Percentiles rank a stretch among this genome's conserved stretches.
These are phyloP conservation scores for Sorex fumeus DNA, from an alignment of 2,113 vertebrate species.

Conservation along the genomic window DNA sequence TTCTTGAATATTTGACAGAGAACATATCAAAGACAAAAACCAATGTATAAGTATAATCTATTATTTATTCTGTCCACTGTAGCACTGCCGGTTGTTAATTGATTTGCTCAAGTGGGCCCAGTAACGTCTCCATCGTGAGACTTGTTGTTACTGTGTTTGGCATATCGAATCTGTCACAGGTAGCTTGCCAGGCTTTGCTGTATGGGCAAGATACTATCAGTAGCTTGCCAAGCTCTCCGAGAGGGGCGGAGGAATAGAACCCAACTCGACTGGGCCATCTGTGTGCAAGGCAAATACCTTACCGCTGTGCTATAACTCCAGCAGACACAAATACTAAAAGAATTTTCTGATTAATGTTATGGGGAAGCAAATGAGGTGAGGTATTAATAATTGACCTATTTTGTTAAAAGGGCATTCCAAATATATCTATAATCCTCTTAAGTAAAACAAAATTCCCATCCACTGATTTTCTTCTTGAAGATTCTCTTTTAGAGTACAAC, in stretches of 20 bases:
- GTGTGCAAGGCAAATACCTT: no score
- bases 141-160: no score
- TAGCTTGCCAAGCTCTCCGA: no score
- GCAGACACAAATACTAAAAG: constrained; percentile 64
- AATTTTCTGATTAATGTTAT: constrained; percentile 48
- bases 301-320: no score
- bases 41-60: not conserved
- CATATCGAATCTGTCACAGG: no score
- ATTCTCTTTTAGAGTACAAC: constrained; percentile 51
- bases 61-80: constrained; percentile 33
- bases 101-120: no score
- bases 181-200: no score
- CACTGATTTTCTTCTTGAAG: constrained; percentile 47
- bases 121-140: no score
- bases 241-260: no score
- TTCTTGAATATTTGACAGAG: not conserved
- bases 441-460: constrained; percentile 64
- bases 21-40: constrained; percentile 51
- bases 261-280: no score
- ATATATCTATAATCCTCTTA: constrained; percentile 67
- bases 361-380: constrained; percentile 24
- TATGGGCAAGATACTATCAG: no score
- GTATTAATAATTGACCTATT: constrained; percentile 61
- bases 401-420: constrained; percentile 62
- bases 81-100: no score